Base-by-base conservation (phyloP, 2,888 invertebrate species). In the Nymphalis urticae region DNA sequence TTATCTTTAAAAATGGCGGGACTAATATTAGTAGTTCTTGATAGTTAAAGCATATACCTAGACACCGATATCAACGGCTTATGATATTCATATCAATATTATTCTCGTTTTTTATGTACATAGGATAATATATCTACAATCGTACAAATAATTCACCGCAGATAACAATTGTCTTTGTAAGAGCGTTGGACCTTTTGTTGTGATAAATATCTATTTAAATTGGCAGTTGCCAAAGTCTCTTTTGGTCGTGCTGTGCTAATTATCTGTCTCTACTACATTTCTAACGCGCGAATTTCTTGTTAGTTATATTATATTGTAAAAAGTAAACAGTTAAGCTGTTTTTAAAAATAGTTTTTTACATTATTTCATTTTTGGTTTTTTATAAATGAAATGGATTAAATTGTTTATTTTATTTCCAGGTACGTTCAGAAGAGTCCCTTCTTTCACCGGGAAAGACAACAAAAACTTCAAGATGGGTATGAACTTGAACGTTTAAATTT, bases 371-470 rank as follows among this genome's bases (percentile, higher is more conserved):
- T 17, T 13, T 27, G 27, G 4, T 16, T 10, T 17, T 24, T 27
- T 19, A 47, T 19, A 59, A 8, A 21, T 48, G 48, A 13, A 42
- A 10, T 42, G 2, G 10, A 42, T 42, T 13, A 42, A 10, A 42
- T 42, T 3, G 13, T 13, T 13, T 42, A 13, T 13, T 42, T 13
- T 78, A 71, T 48, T 87, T 85, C 36, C 85, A 92, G 92, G 92
- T 92, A 91, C 92, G 92, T 92, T 92, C 92, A 74, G 92, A 92
- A 77, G 92, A 92, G 79, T 92, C 90, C 73, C 89, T 92, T 80
- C 87, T 87, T 77, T 81, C 86, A 17, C 86, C 88, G 76, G 90
- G 89, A 82, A 89, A 88, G 70, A 65, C 86, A 19, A 75, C 86
- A 71, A 92, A 90, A 79, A 83, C 76, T 78, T 78, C 89, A 80